A percentile compares a stretch with the other conserved stretches of the same genome.
These are phyloP conservation scores for Gonatopus flavifemur DNA, from an alignment of 1,140 invertebrate species.

Conservation along the genomic window DNA sequence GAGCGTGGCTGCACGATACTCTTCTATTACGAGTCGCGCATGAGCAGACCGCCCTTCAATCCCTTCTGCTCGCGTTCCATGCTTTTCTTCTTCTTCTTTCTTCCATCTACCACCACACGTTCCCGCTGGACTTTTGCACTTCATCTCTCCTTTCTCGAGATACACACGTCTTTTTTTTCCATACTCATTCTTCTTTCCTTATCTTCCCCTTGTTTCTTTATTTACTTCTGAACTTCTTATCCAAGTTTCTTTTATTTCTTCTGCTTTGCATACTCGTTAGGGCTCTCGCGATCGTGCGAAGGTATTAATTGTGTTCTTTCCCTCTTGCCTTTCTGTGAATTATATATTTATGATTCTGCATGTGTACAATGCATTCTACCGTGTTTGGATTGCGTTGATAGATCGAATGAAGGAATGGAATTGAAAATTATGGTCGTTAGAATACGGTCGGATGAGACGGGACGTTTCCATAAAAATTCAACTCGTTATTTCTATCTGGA, in stretches of 20 bases:
- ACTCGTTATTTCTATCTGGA: no score
- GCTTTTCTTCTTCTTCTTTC: background rate
- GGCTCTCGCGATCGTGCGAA: no score
- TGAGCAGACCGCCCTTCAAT: slow-evolving; percentile 31
- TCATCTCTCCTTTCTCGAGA: background rate
- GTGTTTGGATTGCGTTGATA: no score
- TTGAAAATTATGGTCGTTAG: no score
- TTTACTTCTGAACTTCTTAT: slow-evolving; percentile 5
- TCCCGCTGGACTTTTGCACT: background rate
- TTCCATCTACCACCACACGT: background rate
- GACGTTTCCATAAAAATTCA: no score
- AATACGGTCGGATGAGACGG: no score
- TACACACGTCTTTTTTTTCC: background rate
- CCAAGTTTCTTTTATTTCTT: slow-evolving; percentile 2
- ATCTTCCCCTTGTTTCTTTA: background rate
- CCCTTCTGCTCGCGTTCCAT: slow-evolving; percentile 3
- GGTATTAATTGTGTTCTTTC: no score
- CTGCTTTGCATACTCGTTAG: no score
- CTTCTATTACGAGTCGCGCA: slow-evolving; percentile 30
- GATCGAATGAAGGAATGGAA: no score
- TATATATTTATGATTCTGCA: no score
- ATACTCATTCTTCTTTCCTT: background rate
- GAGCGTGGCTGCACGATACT: slow-evolving; percentile 47
- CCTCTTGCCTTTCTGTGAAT: slow-evolving; percentile 2
- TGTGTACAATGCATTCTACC: no score